These are phyloP conservation scores for Oconnorella tubifera DNA, from an alignment of 2,888 invertebrate genomes.

Conservation along the genomic window DNA sequence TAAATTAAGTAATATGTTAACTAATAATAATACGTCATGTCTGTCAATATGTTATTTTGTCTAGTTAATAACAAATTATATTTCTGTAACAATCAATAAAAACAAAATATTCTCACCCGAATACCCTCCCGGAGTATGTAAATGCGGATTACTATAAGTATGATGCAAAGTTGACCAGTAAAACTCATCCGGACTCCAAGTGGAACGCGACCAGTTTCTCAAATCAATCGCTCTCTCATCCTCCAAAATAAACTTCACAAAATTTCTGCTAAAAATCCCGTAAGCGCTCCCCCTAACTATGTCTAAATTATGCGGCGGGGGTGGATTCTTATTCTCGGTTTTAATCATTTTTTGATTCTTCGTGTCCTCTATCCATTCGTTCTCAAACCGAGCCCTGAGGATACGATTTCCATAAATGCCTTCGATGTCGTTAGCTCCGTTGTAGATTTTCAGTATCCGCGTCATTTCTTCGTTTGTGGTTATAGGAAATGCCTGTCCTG, in stretches of 20 bases:
- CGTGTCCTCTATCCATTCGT: conserved; percentile 33
- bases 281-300: conserved; percentile 53
- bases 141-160: conserved; percentile 40
- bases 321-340: conserved; percentile 32
- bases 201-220: conserved; percentile 46
- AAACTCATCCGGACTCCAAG: conserved; percentile 52
- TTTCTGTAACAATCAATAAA: too few species aligned
- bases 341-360: conserved; percentile 36
- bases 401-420: conserved; percentile 43
- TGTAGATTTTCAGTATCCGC: conserved; percentile 49
- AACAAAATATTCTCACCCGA: conserved; percentile 41
- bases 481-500: conserved; percentile 51
- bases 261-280: conserved; percentile 48
- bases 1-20: too few species aligned
- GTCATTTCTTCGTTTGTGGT: conserved; percentile 53
- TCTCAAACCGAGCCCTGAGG: conserved; percentile 33
- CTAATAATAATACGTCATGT: too few species aligned
- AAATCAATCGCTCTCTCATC: conserved; percentile 43
- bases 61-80: too few species aligned
- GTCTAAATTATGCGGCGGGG: conserved; percentile 38
- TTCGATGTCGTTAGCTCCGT: conserved; percentile 54
- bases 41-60: too few species aligned
- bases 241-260: conserved; percentile 47
- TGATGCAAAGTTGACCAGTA: conserved; percentile 54
- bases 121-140: conserved; percentile 48